These are phyloP conservation scores for Chaetodon trifasciatus DNA, from an alignment of 2,797 vertebrate genomes.

Conservation along the genomic window DNA sequence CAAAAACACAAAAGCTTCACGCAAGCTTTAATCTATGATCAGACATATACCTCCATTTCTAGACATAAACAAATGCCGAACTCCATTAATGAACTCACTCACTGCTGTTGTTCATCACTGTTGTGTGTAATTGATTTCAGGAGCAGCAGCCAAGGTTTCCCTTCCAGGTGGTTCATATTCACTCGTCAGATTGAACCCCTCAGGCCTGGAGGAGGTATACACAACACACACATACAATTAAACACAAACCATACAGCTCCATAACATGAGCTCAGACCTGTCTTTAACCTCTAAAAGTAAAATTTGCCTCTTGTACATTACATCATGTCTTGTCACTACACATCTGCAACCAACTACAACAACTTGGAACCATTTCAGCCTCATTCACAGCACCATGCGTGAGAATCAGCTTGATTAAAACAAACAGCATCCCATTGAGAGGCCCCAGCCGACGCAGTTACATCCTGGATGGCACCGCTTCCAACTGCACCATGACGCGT, in stretches of 20 bases:
- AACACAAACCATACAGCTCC: slow-evolving; percentile 5
- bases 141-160: slow-evolving; percentile 44
- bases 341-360: slow-evolving; percentile 68
- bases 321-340: slow-evolving; percentile 46
- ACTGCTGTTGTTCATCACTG: slow-evolving; percentile 40
- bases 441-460: neutral
- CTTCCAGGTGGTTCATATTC: slow-evolving; percentile 78
- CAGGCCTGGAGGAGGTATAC: slow-evolving; percentile 32
- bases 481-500: neutral
- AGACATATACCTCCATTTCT: neutral
- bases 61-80: slow-evolving; percentile 8
- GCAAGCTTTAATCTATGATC: slow-evolving; percentile 9
- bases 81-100: slow-evolving; percentile 31
- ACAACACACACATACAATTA: slow-evolving; percentile 8
- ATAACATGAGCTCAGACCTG: slow-evolving; percentile 28
- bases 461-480: slow-evolving; percentile 42
- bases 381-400: slow-evolving; percentile 37
- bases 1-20: neutral
- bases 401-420: slow-evolving; percentile 56
- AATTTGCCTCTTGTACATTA: slow-evolving; percentile 42
- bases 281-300: slow-evolving; percentile 20
- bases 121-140: slow-evolving; percentile 57
- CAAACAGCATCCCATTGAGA: slow-evolving; percentile 23
- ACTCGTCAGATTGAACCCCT: slow-evolving; percentile 49
- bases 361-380: slow-evolving; percentile 43